Conservation (phyloP, 2,797 vertebrate species). For the Smutsia temminckii region DNA sequence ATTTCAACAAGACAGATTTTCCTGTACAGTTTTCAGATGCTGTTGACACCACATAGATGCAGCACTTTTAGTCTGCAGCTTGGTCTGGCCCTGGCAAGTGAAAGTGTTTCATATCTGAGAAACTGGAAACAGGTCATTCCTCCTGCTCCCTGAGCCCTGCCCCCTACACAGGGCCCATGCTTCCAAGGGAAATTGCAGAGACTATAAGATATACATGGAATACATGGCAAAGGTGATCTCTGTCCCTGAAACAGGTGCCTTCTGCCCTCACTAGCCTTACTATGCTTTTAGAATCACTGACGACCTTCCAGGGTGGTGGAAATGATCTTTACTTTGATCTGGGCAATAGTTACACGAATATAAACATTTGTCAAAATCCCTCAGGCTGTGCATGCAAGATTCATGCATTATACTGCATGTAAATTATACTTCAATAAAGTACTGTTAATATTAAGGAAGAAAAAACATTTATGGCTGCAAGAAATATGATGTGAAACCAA, state of each 20-base stretch:
- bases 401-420: neutral
- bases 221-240: neutral
- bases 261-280: neutral
- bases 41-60: neutral
- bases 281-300: neutral
- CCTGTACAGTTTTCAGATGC: neutral
- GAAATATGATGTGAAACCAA: neutral
- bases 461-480: neutral
- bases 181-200: neutral
- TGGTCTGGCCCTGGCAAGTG: neutral
- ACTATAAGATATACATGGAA: neutral
- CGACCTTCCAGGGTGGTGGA: neutral
- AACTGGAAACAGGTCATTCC: neutral
- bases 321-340: neutral
- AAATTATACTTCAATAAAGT: neutral
- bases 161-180: no score
- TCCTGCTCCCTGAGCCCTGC: neutral
- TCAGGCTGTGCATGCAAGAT: neutral
- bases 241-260: neutral
- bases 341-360: neutral
- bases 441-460: neutral
- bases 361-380: neutral
- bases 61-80: neutral
- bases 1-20: neutral
- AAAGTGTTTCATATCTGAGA: neutral